Base-by-base conservation (phyloP, 2,888 invertebrate species). In the Mesochorus sp. region DNA sequence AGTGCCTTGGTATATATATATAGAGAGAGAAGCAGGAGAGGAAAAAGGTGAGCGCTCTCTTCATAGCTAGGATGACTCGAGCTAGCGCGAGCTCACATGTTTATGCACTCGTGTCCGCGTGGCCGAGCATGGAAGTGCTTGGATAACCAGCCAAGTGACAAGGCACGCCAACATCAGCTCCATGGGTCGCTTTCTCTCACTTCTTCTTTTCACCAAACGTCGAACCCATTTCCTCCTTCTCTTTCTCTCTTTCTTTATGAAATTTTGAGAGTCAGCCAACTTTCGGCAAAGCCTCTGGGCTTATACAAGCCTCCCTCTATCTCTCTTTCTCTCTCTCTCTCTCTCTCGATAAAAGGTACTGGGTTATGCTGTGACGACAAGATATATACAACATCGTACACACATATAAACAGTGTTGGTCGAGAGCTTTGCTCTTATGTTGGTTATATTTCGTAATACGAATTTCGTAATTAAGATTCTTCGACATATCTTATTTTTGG, bases 101-200 rank as follows among this genome's bases (percentile, higher is more conserved):
- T 90, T 89, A 90, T 90, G 90, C 89, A 89, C 90, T 90, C 88
- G 89, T 88, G 89, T 89, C 85, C 90, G 88, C 90, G 89, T 89
- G 89, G 88, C 87, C 87, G 90, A 87, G 88, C 88, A 85, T 87
- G 88, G 89, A 89, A 90, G 89, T 90, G 89, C 88, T 88, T 86
- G 90, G 90, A 90, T 90, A 91, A 91, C 90, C 90, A 90, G 89
- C 90, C 90, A 90, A 90, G 90, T 91, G 91, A 91, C 90, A 90
- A 89, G 87, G 88, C 88, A 84, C 75, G 72, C 34, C 61, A 68
- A 80, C 80, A 79, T 77, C 77, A 81, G 77, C 79, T 82, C 2
- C 19, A 82, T 84, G 86, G 81, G 3, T 62, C 34, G 61, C 31
- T 59, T 47, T 79, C 61, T 59, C 72, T 8, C 77, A 47, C 47